A percentile compares a stretch with the other conserved stretches of the same genome.
Conservation (phyloP, 2,113 vertebrate genomes). For the Sturnira hondurensis region DNA sequence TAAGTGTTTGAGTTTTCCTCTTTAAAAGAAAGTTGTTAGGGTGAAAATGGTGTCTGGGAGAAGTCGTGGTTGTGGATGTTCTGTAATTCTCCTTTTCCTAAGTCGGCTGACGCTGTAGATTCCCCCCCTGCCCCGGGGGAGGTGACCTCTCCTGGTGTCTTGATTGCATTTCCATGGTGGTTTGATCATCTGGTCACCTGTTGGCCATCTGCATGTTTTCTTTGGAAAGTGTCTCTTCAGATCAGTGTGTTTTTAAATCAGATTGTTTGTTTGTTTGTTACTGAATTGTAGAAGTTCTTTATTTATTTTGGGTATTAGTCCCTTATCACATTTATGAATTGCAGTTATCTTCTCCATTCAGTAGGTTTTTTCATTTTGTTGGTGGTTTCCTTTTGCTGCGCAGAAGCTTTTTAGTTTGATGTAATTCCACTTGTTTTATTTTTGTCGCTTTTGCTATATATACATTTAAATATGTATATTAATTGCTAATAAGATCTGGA, state of each 20-base stretch:
- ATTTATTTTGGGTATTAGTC: neutral
- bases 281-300: neutral
- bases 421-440: neutral
- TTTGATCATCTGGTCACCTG: neutral
- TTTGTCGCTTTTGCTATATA: neutral
- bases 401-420: neutral
- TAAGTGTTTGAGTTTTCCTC: neutral
- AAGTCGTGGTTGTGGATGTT: neutral
- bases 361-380: neutral
- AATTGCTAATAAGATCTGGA: neutral
- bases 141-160: neutral
- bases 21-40: conserved; percentile 27
- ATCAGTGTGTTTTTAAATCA: neutral
- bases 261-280: neutral
- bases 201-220: neutral
- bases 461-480: neutral
- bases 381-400: neutral
- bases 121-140: too few relatives aligned
- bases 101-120: neutral
- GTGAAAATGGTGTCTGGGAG: neutral
- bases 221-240: neutral
- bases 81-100: neutral
- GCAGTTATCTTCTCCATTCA: neutral
- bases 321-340: neutral
- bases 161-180: neutral